phyloP scores from a whole-genome alignment of 2,888 invertebrate species.

The Lasioglossum oenotherae region DNA sequence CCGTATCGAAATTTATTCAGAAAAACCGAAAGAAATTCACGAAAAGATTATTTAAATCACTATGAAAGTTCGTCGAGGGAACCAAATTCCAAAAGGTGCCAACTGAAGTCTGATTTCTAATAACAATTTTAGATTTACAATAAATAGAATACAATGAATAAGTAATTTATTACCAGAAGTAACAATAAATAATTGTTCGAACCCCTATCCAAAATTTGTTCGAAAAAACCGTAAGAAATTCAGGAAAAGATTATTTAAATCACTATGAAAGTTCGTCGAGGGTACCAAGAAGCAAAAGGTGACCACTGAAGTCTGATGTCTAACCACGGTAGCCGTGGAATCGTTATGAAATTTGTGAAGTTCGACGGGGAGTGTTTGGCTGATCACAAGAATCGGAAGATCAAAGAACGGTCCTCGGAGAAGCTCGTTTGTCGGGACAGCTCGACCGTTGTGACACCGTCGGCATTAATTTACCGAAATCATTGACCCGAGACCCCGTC shows the following conservation, averaged over 20 bases:
- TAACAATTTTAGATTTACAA: too few relatives aligned
- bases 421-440: not conserved
- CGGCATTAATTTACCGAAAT: slow-evolving; percentile 7
- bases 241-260: not conserved
- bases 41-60: too few relatives aligned
- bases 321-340: not conserved
- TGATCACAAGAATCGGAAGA: not conserved
- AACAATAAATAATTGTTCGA: too few relatives aligned
- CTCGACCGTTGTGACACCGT: not conserved
- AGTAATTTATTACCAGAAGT: fast-evolving
- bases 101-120: too few relatives aligned
- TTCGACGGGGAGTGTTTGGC: not conserved
- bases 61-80: too few relatives aligned
- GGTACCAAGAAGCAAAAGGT: not conserved
- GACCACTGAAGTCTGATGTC: not conserved
- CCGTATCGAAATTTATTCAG: too few relatives aligned
- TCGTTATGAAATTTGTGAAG: not conserved
- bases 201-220: too few relatives aligned
- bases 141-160: not conserved
- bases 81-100: too few relatives aligned
- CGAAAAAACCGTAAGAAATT: too few relatives aligned
- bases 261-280: not conserved
- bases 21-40: too few relatives aligned
- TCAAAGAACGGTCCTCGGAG: not conserved
- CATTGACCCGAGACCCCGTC: not conserved